Conservation (phyloP, 2,113 vertebrate genomes). For the Pluvianellus socialis region DNA sequence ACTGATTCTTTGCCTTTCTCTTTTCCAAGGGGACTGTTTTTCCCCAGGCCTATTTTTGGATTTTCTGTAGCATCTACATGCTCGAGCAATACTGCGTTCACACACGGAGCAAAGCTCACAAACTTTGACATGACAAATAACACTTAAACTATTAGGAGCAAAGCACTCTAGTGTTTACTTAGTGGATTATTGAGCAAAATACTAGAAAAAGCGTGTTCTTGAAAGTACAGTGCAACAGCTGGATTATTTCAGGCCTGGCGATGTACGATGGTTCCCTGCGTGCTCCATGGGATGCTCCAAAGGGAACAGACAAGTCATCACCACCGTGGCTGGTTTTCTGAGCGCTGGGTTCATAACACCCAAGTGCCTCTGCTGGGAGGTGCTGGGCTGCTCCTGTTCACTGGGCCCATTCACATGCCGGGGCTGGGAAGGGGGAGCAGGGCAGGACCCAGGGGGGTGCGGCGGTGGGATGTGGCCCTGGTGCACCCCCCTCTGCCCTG, state of each 20-base stretch:
- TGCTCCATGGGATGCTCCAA: neutral
- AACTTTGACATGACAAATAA: neutral
- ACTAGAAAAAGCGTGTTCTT: neutral
- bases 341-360: fast-evolving
- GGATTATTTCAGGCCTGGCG: neutral
- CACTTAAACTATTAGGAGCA: neutral
- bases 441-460: neutral
- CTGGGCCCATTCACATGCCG: fast-evolving
- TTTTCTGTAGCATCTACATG: neutral
- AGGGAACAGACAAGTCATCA: fast-evolving
- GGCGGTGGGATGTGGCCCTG: fast-evolving
- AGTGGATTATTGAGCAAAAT: neutral
- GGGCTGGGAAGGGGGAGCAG: fast-evolving
- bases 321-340: neutral
- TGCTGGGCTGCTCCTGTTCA: fast-evolving
- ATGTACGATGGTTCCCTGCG: fast-evolving
- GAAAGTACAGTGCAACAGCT: neutral
- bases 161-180: neutral
- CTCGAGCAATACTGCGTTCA: neutral
- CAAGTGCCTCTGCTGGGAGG: neutral
- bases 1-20: neutral
- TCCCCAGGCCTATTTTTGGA: neutral
- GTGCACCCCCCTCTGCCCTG: fast-evolving
- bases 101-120: neutral
- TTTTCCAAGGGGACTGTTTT: neutral